Evolutionary conservation across 1,140 invertebrate species (phyloP).

Genomic region (Drosophila busckii): DNA sequence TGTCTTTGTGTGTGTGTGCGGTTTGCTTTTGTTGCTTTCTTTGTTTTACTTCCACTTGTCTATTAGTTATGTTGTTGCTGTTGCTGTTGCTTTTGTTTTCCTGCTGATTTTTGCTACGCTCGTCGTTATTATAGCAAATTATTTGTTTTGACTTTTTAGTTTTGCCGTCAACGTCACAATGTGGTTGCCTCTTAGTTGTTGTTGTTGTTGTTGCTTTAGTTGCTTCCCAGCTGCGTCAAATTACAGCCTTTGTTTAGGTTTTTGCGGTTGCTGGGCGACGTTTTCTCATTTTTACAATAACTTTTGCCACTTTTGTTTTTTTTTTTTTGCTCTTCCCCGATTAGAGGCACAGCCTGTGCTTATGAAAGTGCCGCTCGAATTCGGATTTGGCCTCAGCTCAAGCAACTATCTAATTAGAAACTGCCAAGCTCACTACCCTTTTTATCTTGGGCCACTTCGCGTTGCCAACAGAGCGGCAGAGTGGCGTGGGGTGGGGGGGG

Average conservation of each 20-base stretch:
- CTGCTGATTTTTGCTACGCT: slow-evolving; percentile 65
- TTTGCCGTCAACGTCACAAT: slow-evolving; percentile 45
- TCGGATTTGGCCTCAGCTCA: neutral
- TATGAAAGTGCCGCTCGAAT: slow-evolving; percentile 24
- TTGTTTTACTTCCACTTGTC: slow-evolving; percentile 69
- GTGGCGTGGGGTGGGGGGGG: neutral
- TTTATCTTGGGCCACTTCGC: too few species aligned
- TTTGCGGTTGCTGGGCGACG: slow-evolving; percentile 49
- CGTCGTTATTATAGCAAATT: slow-evolving; percentile 74
- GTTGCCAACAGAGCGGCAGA: too few species aligned
- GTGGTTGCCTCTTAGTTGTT: slow-evolving; percentile 13
- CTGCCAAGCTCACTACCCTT: slow-evolving; percentile 17
- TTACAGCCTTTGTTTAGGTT: slow-evolving; percentile 68
- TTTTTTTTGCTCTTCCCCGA: slow-evolving; percentile 28
- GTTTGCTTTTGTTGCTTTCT: slow-evolving; percentile 20
- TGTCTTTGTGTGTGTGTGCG: neutral
- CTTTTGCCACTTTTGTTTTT: slow-evolving; percentile 48
- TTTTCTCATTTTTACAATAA: slow-evolving; percentile 52
- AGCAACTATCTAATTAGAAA: slow-evolving; percentile 25
- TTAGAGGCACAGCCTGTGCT: slow-evolving; percentile 18
- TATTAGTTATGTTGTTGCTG: slow-evolving; percentile 36
- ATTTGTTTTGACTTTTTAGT: slow-evolving; percentile 74
- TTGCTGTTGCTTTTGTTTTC: slow-evolving; percentile 30
- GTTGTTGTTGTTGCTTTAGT: slow-evolving; percentile 15
- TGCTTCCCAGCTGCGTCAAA: slow-evolving; percentile 69